A percentile compares a stretch with the other conserved stretches of the same genome.
Evolutionary conservation across 2,888 invertebrate genomes (phyloP).

Genomic region (Dolichopus griseipennis): DNA sequence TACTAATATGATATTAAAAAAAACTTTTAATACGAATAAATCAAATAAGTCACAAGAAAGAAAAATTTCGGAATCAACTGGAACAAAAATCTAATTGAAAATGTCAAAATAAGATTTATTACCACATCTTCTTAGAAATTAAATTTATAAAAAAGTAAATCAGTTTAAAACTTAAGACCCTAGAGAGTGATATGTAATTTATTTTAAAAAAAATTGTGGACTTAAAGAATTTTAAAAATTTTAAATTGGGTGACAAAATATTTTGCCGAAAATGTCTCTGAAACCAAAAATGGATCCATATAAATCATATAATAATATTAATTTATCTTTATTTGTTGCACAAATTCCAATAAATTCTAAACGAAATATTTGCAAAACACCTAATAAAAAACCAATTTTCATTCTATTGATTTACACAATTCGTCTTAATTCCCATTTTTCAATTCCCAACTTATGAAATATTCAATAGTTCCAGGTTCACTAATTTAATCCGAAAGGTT

Average conservation of each 20-base stretch:
- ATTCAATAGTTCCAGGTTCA: background rate
- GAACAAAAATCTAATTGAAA: no score
- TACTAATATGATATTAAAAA: no score
- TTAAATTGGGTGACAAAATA: background rate
- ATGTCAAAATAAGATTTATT: conserved; percentile 2
- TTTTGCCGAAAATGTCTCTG: background rate
- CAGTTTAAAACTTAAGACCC: background rate
- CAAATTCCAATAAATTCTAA: background rate
- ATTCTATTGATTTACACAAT: no score
- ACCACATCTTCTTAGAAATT: no score
- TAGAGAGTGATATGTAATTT: background rate
- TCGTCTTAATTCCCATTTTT: background rate
- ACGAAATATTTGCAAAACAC: background rate
- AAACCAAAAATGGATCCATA: background rate
- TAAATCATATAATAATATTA: no score
- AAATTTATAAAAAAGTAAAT: background rate
- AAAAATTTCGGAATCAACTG: no score
- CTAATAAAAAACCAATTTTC: background rate
- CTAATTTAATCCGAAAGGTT: no score
- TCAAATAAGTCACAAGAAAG: no score
- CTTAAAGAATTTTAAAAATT: background rate
- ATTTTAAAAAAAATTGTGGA: background rate
- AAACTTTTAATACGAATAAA: no score
- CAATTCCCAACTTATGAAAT: background rate
- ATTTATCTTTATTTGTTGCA: no score